phyloP scores from a whole-genome alignment of 2,888 invertebrate genomes.

The Allacma fusca region DNA sequence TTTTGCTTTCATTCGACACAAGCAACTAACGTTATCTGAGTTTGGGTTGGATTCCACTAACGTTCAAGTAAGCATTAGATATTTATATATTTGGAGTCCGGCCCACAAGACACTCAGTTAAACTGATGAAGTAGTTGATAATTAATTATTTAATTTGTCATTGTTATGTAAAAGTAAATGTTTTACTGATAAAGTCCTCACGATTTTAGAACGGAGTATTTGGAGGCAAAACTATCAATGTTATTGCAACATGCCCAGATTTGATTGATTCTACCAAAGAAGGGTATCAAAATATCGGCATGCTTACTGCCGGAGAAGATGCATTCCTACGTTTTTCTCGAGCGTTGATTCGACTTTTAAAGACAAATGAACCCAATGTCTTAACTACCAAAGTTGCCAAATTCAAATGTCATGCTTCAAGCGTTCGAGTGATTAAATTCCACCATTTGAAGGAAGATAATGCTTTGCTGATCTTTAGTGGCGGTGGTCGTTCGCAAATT shows the following conservation, averaged over 20 bases:
- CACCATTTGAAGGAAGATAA: neutral
- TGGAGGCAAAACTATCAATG: slow-evolving; percentile 38
- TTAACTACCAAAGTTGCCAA: slow-evolving; percentile 19
- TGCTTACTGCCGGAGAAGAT: slow-evolving; percentile 38
- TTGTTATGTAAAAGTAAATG: neutral
- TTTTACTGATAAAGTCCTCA: neutral
- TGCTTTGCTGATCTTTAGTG: slow-evolving; percentile 23
- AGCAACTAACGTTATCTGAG: neutral
- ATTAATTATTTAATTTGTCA: no score
- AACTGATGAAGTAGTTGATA: neutral
- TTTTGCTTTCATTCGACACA: slow-evolving; percentile 35
- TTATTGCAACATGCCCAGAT: slow-evolving; percentile 2
- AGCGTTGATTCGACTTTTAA: neutral
- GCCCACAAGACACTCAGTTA: no score
- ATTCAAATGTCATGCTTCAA: slow-evolving; percentile 24
- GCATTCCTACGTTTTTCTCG: slow-evolving; percentile 2
- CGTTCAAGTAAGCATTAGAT: slow-evolving; percentile 20
- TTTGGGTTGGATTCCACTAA: slow-evolving; percentile 16
- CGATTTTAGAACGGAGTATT: slow-evolving; percentile 28
- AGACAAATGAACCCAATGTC: neutral
- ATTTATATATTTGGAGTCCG: no score
- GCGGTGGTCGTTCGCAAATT: slow-evolving; percentile 31
- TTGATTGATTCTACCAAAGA: neutral
- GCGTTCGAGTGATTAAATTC: slow-evolving; percentile 17
- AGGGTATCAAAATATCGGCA: neutral